These are phyloP conservation scores for Coturnix japonica DNA, from an alignment of 2,113 vertebrate species.

Conservation along the genomic window DNA sequence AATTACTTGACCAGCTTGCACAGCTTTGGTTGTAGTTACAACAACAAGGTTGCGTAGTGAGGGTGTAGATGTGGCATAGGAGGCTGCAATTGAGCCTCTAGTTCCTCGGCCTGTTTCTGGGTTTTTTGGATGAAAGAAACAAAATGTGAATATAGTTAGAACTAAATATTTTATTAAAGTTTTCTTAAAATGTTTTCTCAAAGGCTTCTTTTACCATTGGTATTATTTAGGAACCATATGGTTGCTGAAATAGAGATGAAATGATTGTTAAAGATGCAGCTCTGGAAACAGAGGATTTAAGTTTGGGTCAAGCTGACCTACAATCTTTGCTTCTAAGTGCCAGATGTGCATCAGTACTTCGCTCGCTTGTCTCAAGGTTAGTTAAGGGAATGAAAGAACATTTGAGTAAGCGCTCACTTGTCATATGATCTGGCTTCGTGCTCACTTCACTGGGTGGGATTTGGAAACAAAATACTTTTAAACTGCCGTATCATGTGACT, in stretches of 20 bases:
- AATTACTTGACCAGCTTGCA: background rate
- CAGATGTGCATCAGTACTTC: background rate
- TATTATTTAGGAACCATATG: rapidly evolving
- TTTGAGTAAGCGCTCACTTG: background rate
- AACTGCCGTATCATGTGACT: background rate
- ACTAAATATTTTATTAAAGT: background rate
- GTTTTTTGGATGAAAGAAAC: background rate
- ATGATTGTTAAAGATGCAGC: background rate
- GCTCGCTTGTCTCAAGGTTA: background rate
- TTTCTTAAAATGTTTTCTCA: background rate
- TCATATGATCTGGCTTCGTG: background rate
- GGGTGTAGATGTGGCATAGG: background rate
- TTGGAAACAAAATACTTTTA: background rate
- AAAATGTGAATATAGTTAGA: background rate
- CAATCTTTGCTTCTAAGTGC: background rate
- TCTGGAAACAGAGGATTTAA: background rate
- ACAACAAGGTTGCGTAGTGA: background rate
- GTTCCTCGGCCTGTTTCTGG: background rate
- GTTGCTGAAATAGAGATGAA: background rate
- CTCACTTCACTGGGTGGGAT: background rate
- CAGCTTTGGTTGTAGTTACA: background rate
- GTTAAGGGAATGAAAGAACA: background rate
- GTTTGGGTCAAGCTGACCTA: background rate
- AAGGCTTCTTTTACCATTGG: background rate
- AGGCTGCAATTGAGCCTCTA: background rate